A percentile compares a stretch with the other conserved stretches of the same genome.
Evolutionary conservation across 2,888 invertebrate species (phyloP).

Genomic region (Tetheella fluctuosa): DNA sequence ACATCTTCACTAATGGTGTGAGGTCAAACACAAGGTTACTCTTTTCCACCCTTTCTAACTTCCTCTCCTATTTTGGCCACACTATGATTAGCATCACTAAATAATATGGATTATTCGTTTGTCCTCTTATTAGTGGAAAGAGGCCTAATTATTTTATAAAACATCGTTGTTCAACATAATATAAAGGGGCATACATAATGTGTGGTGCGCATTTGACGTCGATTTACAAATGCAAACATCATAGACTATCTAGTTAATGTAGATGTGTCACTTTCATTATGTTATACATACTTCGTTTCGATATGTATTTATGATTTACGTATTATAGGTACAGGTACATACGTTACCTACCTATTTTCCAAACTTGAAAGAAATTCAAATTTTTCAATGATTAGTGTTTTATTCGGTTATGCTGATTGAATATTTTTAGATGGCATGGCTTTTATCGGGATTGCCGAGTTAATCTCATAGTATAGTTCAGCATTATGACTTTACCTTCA

Average conservation of each 20-base stretch:
- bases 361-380: too few species aligned
- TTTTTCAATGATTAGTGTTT: too few species aligned
- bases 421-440: too few species aligned
- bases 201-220: constrained; percentile 60
- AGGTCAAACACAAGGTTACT: background rate
- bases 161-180: constrained; percentile 52
- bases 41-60: constrained; percentile 2
- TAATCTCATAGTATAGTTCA: too few species aligned
- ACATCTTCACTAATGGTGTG: too few species aligned
- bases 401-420: too few species aligned
- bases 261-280: constrained; percentile 12
- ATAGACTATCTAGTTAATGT: constrained; percentile 30
- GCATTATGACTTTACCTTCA: too few species aligned
- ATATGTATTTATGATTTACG: too few species aligned
- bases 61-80: constrained; percentile 34
- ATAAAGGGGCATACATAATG: constrained; percentile 46
- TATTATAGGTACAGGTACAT: too few species aligned
- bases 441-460: too few species aligned
- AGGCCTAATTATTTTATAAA: constrained; percentile 75
- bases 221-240: constrained; percentile 45
- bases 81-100: constrained; percentile 43
- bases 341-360: too few species aligned
- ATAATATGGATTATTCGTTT: constrained; percentile 54
- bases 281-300: too few species aligned
- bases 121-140: constrained; percentile 57